Base-by-base conservation (phyloP, 2,888 invertebrate species). In the Cylindroiulus punctatus region DNA sequence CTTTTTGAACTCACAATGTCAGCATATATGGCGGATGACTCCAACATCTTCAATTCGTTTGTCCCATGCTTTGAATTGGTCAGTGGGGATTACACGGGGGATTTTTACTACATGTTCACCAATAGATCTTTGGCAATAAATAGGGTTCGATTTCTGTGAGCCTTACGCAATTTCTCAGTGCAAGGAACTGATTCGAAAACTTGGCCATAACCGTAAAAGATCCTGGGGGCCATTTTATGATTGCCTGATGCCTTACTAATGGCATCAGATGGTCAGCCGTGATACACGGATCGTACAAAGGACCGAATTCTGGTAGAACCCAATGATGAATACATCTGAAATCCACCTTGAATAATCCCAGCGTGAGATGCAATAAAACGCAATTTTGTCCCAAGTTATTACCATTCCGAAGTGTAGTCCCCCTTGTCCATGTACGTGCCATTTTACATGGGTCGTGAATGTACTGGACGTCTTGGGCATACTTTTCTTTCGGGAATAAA, bases 311-410 rank as follows among this genome's bases (percentile, higher is more conserved):
- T 76, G 76, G 30, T 30, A 76, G 12, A 30, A 76, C 30, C 76
- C 76, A 32, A 76, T 76, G 76, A 76, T 76, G 30, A 76, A 76
- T 76, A 76, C 26, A 26, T 76, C 76, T 30, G 76, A 76, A 32
- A 76, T 76, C 76, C 76, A 76, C 76, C 30, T 76, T 76, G 76
- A 76, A 76, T 76, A 76, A 76, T 76, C 76, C 30, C 76, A 76
- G 76, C 76, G 32, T 76, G 76, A 32, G 76, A 76, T 17, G 76
- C 76, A 76, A 76, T 76, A 76, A 76, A 76, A 76, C 26, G 76
- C 76, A 76, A 30, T 76, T 26, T 76, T 76, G 14, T 76, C 26
- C 76, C 76, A 12, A 32, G 76, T 76, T 76, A 76, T 76, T 4
- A 17, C 30, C 76, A 12, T 76, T 76, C 30, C 76, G 30, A 17